A percentile compares a stretch with the other conserved stretches of the same genome.
Conservation (phyloP, 2,113 vertebrate genomes). For the Alethe castanea region DNA sequence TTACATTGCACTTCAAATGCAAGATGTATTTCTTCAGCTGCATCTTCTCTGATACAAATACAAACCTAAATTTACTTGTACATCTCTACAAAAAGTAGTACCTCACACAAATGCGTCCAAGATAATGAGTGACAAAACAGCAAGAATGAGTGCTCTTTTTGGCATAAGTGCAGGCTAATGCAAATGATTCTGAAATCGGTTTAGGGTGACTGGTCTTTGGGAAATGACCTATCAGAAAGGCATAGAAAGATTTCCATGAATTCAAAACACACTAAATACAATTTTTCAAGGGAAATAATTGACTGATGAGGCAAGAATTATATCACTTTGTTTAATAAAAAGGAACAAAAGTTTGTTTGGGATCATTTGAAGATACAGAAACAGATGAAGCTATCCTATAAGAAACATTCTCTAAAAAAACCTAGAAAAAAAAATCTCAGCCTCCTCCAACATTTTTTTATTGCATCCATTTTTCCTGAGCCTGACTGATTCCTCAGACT, state of each 20-base stretch:
- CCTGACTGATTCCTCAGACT: neutral
- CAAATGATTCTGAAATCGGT: neutral
- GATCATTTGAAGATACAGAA: neutral
- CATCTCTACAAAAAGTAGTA: neutral
- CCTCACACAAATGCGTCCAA: neutral
- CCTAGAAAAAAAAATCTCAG: neutral
- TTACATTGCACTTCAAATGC: constrained; percentile 1
- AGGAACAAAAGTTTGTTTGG: neutral
- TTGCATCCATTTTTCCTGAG: neutral
- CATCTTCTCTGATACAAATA: neutral
- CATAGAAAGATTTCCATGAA: neutral
- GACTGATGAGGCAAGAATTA: neutral
- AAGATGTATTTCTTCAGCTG: neutral
- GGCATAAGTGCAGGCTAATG: neutral
- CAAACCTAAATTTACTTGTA: neutral
- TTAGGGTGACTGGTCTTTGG: neutral
- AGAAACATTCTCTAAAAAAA: neutral
- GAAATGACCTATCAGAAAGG: neutral
- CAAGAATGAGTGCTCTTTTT: neutral
- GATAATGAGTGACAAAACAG: neutral
- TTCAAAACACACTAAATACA: neutral
- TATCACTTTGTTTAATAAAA: neutral
- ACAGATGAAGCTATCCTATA: neutral
- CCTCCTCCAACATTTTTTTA: neutral
- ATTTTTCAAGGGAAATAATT: neutral